A percentile compares a stretch with the other conserved stretches of the same genome.
phyloP scores from a whole-genome alignment of 2,797 vertebrate genomes.

The Sebastiscus albofasciatus region DNA sequence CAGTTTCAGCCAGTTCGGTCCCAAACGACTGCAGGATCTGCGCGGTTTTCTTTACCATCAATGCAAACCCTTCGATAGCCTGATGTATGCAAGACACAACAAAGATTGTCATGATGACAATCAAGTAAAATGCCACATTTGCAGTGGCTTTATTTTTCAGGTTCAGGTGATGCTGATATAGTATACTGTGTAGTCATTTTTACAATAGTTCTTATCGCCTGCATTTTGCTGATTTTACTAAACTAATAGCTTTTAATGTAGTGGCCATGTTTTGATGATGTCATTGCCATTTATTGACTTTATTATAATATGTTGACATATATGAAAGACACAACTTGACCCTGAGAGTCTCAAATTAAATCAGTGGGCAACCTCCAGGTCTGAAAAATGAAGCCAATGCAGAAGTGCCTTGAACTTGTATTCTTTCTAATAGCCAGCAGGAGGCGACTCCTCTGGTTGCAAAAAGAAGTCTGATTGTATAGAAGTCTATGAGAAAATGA shows the following conservation, averaged over 20 bases:
- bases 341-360: too few relatives aligned
- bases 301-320: background rate
- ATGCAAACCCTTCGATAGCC: constrained; percentile 92
- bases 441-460: too few relatives aligned
- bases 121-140: background rate
- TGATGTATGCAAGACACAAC: constrained; percentile 42
- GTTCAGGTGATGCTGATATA: background rate
- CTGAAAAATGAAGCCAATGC: rapidly evolving
- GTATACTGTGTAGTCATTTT: background rate
- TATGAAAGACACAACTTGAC: background rate
- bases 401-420: rapidly evolving
- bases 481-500: too few relatives aligned
- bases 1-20: constrained; percentile 94
- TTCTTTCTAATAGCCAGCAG: too few relatives aligned
- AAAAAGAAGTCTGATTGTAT: too few relatives aligned
- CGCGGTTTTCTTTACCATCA: constrained; percentile 96
- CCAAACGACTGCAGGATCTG: constrained; percentile 95
- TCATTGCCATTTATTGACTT: background rate
- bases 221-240: background rate
- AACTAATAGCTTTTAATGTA: background rate
- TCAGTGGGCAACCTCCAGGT: too few relatives aligned
- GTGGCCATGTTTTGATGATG: background rate
- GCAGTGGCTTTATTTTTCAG: background rate
- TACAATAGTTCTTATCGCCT: background rate
- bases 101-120: background rate